Conservation (phyloP, 2,113 vertebrate genomes). For the Cyprinodon tularosa region DNA sequence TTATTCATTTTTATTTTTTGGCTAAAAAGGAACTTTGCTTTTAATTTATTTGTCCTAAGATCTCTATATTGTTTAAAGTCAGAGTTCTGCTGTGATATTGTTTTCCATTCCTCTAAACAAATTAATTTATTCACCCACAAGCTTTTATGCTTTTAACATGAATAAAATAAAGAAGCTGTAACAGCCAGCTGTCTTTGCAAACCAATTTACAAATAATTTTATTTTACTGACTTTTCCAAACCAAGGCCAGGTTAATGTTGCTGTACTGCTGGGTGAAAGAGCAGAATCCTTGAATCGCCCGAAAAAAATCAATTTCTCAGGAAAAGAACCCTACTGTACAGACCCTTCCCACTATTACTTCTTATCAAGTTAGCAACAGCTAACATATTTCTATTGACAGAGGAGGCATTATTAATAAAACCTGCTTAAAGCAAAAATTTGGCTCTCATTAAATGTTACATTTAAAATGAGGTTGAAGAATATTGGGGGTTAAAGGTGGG, state of each 20-base stretch:
- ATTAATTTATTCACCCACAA: background rate
- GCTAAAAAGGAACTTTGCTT: background rate
- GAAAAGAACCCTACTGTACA: slow-evolving; percentile 6
- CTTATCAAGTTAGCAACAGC: background rate
- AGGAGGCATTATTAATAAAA: slow-evolving; percentile 1
- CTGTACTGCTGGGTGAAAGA: background rate
- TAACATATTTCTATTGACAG: slow-evolving; percentile 35
- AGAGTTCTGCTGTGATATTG: background rate
- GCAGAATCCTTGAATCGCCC: slow-evolving; percentile 1
- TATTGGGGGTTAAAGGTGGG: slow-evolving; percentile 19
- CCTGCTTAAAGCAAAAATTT: slow-evolving; percentile 24
- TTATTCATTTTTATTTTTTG: too few relatives aligned
- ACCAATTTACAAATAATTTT: background rate
- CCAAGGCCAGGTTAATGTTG: slow-evolving; percentile 1
- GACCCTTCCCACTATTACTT: slow-evolving; percentile 21
- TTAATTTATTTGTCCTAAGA: background rate
- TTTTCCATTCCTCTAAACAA: background rate
- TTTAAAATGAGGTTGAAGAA: slow-evolving; percentile 27
- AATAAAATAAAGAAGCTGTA: background rate
- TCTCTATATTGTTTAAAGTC: background rate
- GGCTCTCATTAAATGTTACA: slow-evolving; percentile 24
- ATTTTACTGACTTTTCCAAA: background rate
- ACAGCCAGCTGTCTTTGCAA: background rate
- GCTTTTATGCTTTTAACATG: background rate
- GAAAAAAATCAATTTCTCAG: slow-evolving; percentile 28